Evolutionary conservation across 2,888 invertebrate species (phyloP), one percentile per base, ranked within the genome.

Genomic region (Julus scanicus): DNA sequence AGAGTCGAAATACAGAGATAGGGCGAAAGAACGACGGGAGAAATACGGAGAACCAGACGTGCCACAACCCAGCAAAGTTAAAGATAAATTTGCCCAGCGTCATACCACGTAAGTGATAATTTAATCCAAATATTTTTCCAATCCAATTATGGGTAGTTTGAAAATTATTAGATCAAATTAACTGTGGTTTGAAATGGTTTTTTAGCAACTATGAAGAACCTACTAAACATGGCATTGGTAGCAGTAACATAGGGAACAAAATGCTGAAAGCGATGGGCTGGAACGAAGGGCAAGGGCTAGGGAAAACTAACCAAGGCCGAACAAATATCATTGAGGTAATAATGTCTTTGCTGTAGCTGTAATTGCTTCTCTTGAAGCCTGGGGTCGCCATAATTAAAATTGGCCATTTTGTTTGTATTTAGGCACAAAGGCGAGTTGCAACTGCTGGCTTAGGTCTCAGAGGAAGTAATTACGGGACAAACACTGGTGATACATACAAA

Each of bases 201-300:
- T 29, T 84, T 83, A 88, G 89, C 15, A 84, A 92, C 89, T 91
- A 93, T 91, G 90, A 94, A 91, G 94, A 91, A 88, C 94, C 94
- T 0, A 94, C 95, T 0, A 94, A 94, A 89, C 94, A 95, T 92
- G 94, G 96, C 89, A 94, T 98, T 91, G 94, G 97, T 90, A 95
- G 96, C 0, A 97, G 97, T 90, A 98, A 98, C 91, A 97, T 99
- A 89, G 99, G 99, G 9, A 99, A 96, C 91, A 96, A 97, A 91
- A 94, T 99, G 92, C 92, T 99, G 90, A 98, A 99, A 92, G 98
- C 98, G 93, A 99, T 99, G 99, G 99, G 99, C 5, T 99, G 99
- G 99, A 96, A 96, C 8, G 98, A 98, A 92, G 99, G 99, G 0
- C 95, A 97, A 93, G 99, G 99, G 0, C 93, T 99, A 39, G 99